Conservation (phyloP, 1,140 invertebrate genomes). For the Pygmarrhopalites habei region DNA sequence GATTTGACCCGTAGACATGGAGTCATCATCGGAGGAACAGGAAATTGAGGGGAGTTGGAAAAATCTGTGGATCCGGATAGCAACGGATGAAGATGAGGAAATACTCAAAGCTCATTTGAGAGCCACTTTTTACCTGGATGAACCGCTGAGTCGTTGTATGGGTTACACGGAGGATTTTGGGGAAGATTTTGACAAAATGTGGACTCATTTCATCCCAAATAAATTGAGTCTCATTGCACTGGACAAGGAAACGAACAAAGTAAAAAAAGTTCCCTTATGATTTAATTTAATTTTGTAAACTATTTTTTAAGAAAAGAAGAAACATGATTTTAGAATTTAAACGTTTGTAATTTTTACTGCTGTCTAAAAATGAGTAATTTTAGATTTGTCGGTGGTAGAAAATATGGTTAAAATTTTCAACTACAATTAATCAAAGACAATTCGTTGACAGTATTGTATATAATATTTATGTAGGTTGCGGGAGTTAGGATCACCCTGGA, state of each 20-base stretch:
- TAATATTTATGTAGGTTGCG: slow-evolving; percentile 17
- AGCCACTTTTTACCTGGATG: slow-evolving; percentile 21
- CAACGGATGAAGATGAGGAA: slow-evolving; percentile 8
- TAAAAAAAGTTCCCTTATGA: not conserved
- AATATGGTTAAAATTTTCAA: not conserved
- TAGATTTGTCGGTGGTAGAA: not conserved
- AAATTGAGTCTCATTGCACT: slow-evolving; percentile 21
- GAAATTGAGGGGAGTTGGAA: slow-evolving; percentile 20
- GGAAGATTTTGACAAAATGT: slow-evolving; percentile 25
- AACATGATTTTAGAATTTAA: not conserved
- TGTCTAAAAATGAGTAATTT: not conserved
- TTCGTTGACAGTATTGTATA: slow-evolving; percentile 1
- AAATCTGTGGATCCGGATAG: slow-evolving; percentile 20
- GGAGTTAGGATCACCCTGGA: slow-evolving; percentile 21
- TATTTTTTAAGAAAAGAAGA: not conserved
- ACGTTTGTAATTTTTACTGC: not conserved
- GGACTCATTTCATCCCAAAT: slow-evolving; percentile 18
- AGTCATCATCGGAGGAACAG: too few relatives aligned
- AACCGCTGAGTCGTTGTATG: slow-evolving; percentile 24
- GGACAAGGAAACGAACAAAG: slow-evolving; percentile 26
- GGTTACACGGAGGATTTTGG: slow-evolving; percentile 25
- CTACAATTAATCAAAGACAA: not conserved
- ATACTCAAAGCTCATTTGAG: slow-evolving; percentile 13
- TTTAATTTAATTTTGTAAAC: not conserved
- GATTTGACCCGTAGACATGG: too few relatives aligned